Evolutionary conservation across 2,113 vertebrate genomes (phyloP).

Genomic region (Castor canadensis): DNA sequence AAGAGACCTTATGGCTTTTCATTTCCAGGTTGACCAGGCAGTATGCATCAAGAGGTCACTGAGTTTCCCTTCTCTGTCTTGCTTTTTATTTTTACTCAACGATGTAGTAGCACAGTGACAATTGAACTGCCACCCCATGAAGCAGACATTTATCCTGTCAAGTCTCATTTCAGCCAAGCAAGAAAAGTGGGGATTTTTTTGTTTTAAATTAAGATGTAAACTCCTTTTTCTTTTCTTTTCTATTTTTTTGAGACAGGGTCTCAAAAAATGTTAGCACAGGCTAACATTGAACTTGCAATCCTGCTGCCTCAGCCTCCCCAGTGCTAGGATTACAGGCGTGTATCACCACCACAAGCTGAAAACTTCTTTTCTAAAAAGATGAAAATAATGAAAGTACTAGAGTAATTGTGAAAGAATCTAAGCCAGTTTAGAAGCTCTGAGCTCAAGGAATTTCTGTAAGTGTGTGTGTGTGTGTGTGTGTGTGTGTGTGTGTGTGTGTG

Average conservation of each 20-base stretch:
- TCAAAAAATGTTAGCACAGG: too few species aligned
- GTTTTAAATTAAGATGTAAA: constrained; percentile 28
- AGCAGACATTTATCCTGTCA: background rate
- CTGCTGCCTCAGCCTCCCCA: too few species aligned
- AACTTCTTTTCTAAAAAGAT: constrained; percentile 44
- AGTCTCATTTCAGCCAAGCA: constrained; percentile 24
- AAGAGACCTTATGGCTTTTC: constrained; percentile 40
- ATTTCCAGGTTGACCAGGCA: constrained; percentile 5
- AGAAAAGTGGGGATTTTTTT: too few species aligned
- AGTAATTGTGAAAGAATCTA: background rate
- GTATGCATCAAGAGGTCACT: constrained; percentile 35
- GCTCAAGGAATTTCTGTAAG: background rate
- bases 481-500: background rate
- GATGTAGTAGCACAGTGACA: constrained; percentile 48
- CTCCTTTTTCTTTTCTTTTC: too few species aligned
- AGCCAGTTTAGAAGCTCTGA: background rate
- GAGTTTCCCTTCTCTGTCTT: constrained; percentile 1
- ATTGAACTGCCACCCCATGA: constrained; percentile 48
- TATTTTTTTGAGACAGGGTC: too few species aligned
- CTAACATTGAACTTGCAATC: too few species aligned
- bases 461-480: background rate
- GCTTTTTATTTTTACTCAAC: constrained; percentile 45
- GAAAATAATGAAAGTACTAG: constrained; percentile 4
- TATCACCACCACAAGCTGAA: too few species aligned
- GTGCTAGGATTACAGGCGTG: too few species aligned